Percentiles rank a stretch among this genome's conserved stretches.
phyloP scores from a whole-genome alignment of 1,140 invertebrate species.

The Lysiphlebus fabarum region DNA sequence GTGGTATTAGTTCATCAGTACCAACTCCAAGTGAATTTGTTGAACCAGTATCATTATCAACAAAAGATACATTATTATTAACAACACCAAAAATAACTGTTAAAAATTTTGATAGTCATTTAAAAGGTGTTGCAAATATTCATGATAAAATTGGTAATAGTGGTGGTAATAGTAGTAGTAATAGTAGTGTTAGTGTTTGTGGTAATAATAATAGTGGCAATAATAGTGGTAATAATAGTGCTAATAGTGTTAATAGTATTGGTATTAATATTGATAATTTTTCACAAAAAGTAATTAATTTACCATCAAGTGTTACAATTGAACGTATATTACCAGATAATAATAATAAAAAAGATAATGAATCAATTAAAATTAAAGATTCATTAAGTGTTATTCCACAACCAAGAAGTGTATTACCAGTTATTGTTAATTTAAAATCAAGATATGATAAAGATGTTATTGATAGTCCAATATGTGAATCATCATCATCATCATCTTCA shows the following conservation, averaged over 20 bases:
- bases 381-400: conserved; percentile 45
- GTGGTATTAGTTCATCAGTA: conserved; percentile 49
- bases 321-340: conserved; percentile 42
- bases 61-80: conserved; percentile 35
- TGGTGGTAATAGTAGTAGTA: conserved; percentile 7
- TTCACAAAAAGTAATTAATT: conserved; percentile 47
- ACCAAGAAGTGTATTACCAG: conserved; percentile 41
- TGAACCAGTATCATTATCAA: conserved; percentile 46
- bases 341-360: conserved; percentile 35
- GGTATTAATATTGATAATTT: conserved; percentile 35
- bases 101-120: conserved; percentile 48
- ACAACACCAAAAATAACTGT: conserved; percentile 47
- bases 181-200: too few species aligned
- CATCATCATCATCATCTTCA: too few species aligned
- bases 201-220: too few species aligned
- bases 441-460: conserved; percentile 45
- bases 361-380: conserved; percentile 37
- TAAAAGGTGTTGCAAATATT: conserved; percentile 45
- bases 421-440: conserved; percentile 48
- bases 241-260: too few species aligned
- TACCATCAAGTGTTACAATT: conserved; percentile 49
- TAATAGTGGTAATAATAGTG: conserved; percentile 15
- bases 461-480: conserved; percentile 41
- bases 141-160: conserved; percentile 49
- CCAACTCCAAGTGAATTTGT: conserved; percentile 47